These are phyloP conservation scores for Toxotes lorentzi DNA, from an alignment of 2,797 vertebrate genomes.

Conservation along the genomic window DNA sequence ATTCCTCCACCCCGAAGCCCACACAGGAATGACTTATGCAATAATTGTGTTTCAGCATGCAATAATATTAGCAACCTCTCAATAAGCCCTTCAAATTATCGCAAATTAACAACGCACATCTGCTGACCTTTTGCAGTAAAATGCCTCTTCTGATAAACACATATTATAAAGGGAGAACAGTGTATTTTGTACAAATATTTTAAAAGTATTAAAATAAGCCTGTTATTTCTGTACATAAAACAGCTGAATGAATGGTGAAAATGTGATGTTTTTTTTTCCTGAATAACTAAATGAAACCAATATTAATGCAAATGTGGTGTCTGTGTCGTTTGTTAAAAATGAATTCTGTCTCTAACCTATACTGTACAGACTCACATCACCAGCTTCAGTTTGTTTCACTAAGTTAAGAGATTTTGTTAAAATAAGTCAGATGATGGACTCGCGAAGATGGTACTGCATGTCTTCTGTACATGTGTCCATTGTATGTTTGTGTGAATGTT, in stretches of 20 bases:
- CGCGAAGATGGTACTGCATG: too few relatives aligned
- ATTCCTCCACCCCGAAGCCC: slow-evolving; percentile 48
- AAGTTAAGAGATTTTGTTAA: background rate
- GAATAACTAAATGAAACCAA: slow-evolving; percentile 84
- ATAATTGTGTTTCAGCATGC: slow-evolving; percentile 79
- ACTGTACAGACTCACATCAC: background rate
- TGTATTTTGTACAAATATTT: slow-evolving; percentile 88
- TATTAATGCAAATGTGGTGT: slow-evolving; percentile 77
- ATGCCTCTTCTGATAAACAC: slow-evolving; percentile 69
- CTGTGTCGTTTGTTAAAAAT: slow-evolving; percentile 64
- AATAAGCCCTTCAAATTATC: slow-evolving; percentile 42
- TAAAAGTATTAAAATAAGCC: slow-evolving; percentile 83
- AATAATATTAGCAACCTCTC: slow-evolving; percentile 68
- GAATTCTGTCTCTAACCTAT: background rate
- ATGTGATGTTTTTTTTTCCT: slow-evolving; percentile 76
- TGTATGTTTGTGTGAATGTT: background rate
- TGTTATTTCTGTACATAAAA: slow-evolving; percentile 83
- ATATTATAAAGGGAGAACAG: slow-evolving; percentile 81
- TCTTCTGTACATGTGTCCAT: too few relatives aligned
- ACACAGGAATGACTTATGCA: slow-evolving; percentile 79
- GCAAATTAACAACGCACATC: slow-evolving; percentile 67
- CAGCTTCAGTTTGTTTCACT: background rate
- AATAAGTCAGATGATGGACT: slow-evolving; percentile 1
- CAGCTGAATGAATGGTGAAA: slow-evolving; percentile 79
- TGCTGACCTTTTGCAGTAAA: slow-evolving; percentile 67